phyloP scores from a whole-genome alignment of 1,140 invertebrate species.

The Ridgeia piscesae region DNA sequence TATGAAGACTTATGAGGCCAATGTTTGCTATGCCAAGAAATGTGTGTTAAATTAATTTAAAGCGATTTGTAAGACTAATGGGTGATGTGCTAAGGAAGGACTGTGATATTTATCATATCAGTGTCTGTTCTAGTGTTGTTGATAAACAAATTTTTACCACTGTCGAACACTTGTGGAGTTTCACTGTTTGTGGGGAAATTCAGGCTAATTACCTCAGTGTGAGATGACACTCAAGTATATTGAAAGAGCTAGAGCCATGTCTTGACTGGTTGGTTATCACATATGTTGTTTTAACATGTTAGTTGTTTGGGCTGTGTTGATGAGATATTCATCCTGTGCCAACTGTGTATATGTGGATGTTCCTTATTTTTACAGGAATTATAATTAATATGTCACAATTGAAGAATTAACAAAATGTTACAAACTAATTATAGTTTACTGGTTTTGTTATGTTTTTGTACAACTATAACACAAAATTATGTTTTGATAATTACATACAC shows the following conservation, averaged over 20 bases:
- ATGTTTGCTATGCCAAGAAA: background rate
- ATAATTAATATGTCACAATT: background rate
- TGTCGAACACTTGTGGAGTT: background rate
- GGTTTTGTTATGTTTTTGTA: background rate
- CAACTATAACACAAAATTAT: no score
- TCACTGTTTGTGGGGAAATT: background rate
- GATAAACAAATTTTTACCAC: background rate
- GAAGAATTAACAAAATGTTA: background rate
- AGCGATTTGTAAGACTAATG: background rate
- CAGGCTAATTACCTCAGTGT: background rate
- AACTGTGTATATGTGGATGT: background rate
- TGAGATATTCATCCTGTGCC: no score
- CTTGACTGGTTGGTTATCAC: no score
- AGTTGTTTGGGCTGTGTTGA: no score
- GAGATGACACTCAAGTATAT: background rate
- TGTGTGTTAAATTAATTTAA: no score
- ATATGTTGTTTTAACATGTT: no score
- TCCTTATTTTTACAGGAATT: background rate
- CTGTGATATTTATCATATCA: no score
- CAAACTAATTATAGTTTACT: background rate
- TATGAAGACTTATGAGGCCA: background rate
- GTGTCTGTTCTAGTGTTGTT: background rate
- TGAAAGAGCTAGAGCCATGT: background rate
- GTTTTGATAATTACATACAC: background rate
- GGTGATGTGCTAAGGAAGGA: background rate